Conservation (phyloP, 1,140 invertebrate species). For the Pogonus chalceus region DNA sequence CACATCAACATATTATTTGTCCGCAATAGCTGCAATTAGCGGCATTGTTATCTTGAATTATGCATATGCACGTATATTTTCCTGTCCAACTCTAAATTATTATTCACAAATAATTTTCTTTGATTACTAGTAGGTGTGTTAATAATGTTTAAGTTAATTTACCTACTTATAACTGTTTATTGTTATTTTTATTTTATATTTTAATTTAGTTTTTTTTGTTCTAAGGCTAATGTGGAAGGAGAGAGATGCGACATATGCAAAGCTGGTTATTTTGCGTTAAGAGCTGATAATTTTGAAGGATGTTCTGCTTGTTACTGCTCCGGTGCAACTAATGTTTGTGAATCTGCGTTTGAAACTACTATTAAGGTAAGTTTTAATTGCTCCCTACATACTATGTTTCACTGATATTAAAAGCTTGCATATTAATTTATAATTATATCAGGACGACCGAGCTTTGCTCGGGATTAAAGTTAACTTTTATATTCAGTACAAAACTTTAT, state of each 20-base stretch:
- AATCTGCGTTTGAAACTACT: slow-evolving; percentile 46
- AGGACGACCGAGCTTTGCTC: no score
- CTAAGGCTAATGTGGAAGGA: slow-evolving; percentile 66
- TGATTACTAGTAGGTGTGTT: no score
- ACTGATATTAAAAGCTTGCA: slow-evolving; percentile 9
- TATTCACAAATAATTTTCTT: no score
- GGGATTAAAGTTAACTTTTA: no score
- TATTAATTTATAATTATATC: slow-evolving; percentile 8
- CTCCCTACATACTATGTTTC: neutral
- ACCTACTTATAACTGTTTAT: no score
- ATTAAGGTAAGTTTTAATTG: slow-evolving; percentile 40
- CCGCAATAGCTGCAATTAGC: slow-evolving; percentile 8
- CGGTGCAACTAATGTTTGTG: slow-evolving; percentile 65
- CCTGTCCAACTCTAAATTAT: no score
- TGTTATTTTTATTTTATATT: no score
- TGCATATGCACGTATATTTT: slow-evolving; percentile 12
- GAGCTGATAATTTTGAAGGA: slow-evolving; percentile 62
- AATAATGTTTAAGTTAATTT: no score
- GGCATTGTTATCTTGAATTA: slow-evolving; percentile 13
- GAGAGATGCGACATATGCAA: slow-evolving; percentile 73
- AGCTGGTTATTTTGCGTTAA: slow-evolving; percentile 73
- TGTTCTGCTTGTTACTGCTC: slow-evolving; percentile 90
- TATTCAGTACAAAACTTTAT: no score
- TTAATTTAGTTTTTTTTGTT: slow-evolving; percentile 26
- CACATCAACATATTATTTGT: neutral